Percentiles rank a stretch among this genome's conserved stretches.
phyloP scores from a whole-genome alignment of 2,797 vertebrate species.

The Acipenser oxyrinchus region DNA sequence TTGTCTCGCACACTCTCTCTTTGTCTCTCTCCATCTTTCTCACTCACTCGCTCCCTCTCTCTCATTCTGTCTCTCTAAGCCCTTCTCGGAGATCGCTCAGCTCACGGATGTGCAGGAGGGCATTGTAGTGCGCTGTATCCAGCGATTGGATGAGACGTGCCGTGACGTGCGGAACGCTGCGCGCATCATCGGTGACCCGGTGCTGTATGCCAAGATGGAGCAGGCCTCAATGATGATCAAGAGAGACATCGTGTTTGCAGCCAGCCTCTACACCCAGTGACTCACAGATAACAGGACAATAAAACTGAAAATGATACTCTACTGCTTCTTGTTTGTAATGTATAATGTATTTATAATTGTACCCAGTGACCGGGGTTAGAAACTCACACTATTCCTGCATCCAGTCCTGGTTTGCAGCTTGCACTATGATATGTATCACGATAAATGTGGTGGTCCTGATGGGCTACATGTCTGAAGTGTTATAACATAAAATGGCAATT shows the following conservation, averaged over 20 bases:
- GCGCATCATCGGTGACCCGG: conserved; percentile 80
- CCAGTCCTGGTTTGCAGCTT: no score
- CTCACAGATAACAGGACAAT: no score
- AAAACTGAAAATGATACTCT: no score
- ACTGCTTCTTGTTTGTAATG: no score
- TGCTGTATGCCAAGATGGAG: conserved; percentile 86
- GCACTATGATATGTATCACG: no score
- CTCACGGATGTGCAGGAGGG: conserved; percentile 85
- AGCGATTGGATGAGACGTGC: conserved; percentile 84
- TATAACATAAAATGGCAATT: no score
- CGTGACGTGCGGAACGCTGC: conserved; percentile 80
- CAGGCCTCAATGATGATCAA: conserved; percentile 75
- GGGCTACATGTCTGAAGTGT: no score
- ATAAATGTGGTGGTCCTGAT: no score
- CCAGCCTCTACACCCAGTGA: conserved; percentile 88
- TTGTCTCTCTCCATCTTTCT: background rate
- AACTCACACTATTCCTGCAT: no score
- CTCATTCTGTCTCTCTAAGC: conserved; percentile 42
- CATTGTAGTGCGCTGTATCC: conserved; percentile 83
- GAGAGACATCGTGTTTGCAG: conserved; percentile 86
- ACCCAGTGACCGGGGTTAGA: no score
- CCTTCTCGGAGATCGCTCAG: conserved; percentile 75
- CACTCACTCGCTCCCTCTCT: background rate
- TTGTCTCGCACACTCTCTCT: background rate
- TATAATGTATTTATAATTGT: no score